Evolutionary conservation across 2,113 vertebrate species (phyloP).

Genomic region (Spea bombifrons): DNA sequence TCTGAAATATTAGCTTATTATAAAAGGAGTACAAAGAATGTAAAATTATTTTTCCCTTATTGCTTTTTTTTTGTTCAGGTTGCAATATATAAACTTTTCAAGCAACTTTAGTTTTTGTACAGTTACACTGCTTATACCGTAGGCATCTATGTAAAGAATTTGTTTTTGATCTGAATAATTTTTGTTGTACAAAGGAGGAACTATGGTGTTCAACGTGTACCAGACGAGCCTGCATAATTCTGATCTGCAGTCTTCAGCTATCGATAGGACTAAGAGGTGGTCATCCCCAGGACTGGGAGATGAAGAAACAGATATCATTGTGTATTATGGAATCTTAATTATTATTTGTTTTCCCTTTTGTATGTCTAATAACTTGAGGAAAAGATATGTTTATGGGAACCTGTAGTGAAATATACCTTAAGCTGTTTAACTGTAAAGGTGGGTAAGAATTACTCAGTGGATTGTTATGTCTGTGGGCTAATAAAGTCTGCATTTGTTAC

Average conservation of each 20-base stretch:
- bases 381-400: slow-evolving; percentile 52
- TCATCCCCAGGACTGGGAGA: slow-evolving; percentile 52
- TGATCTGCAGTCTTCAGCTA: neutral
- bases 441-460: slow-evolving; percentile 72
- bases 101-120: slow-evolving; percentile 69
- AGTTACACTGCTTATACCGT: slow-evolving; percentile 60
- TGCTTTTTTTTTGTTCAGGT: slow-evolving; percentile 55
- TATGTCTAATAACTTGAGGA: slow-evolving; percentile 61
- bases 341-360: slow-evolving; percentile 48
- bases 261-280: neutral
- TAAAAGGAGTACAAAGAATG: slow-evolving; percentile 63
- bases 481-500: slow-evolving; percentile 76
- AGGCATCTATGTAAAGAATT: slow-evolving; percentile 65
- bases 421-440: slow-evolving; percentile 75
- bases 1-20: slow-evolving; percentile 67
- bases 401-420: slow-evolving; percentile 85
- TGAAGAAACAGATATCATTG: slow-evolving; percentile 52
- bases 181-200: slow-evolving; percentile 60
- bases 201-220: neutral
- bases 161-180: slow-evolving; percentile 49
- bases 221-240: neutral
- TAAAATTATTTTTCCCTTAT: slow-evolving; percentile 61
- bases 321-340: slow-evolving; percentile 40
- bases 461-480: slow-evolving; percentile 75
- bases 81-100: slow-evolving; percentile 63